Base-by-base conservation (phyloP, 2,797 vertebrate species). In the Pangasius djambal region DNA sequence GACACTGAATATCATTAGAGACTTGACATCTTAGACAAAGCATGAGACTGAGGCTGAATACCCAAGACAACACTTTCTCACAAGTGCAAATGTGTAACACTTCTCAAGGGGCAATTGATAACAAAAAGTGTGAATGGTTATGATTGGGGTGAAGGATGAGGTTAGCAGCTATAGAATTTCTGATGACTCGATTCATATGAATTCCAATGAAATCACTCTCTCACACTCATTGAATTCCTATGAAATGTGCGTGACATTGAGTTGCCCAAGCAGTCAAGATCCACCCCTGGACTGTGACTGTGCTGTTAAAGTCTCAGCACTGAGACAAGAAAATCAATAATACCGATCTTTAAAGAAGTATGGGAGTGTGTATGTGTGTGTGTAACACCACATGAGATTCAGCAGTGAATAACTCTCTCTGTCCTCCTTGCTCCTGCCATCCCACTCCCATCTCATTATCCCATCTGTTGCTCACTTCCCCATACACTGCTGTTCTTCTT, bases 401-500 rank as follows among this genome's bases (percentile, higher is more conserved):
- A 59, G 20, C 55, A 82, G 55, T 82, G 55, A 86, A 40, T 77
- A 48, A 74, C 70, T 63, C 37, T 85, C 25, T 25, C 59, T 83
- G 69, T 86, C 52, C 48, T 40, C 52, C 44, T 22, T 44, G 34
- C 16, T 28, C 78, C 91, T 93, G 6, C 12, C 63, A 44, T 44
- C 55, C 55, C 77, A 61, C 44, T 50, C 48, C 34, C 12, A 20
- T 77, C 77, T 67, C 77, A 44, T 88, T 50, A 82, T 63, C 72
- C 55, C 37, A 57, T 88, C n/a, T 82, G 81, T 83, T 81, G 52
- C 78, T 57, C 0, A 7, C n/a, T 78, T 52, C 25, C 57, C 34
- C 34, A 37, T 61, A 37, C 48, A 31, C 22, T 28, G 44, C 52
- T 81, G 16, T 74, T 55, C 50, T 88, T 12, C 67, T 83, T 77